These are phyloP conservation scores for Zosterops hypoxanthus DNA, from an alignment of 2,113 vertebrate genomes.

Conservation along the genomic window DNA sequence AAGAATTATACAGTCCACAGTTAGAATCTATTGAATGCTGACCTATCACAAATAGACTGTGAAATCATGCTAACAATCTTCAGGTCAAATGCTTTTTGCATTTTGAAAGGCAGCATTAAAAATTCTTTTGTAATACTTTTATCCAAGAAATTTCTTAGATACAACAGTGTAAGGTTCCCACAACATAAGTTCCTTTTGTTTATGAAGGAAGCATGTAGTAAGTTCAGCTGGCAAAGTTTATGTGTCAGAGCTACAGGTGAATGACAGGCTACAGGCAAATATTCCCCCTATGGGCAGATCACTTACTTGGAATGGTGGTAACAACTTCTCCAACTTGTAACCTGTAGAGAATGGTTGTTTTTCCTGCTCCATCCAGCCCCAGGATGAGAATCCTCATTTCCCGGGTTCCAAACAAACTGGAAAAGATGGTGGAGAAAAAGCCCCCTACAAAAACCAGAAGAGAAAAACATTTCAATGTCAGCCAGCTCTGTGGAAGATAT, in stretches of 20 bases:
- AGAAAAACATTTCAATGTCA: neutral
- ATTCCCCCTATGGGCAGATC: neutral
- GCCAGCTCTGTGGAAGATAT: rapidly evolving
- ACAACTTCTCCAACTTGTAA: conserved; percentile 98
- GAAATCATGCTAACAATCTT: neutral
- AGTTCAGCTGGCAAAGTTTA: neutral
- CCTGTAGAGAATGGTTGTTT: conserved; percentile 96
- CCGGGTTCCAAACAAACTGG: conserved; percentile 92
- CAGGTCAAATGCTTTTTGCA: neutral
- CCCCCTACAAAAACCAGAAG: conserved; percentile 76
- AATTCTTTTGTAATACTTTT: neutral
- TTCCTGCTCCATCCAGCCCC: conserved; percentile 95
- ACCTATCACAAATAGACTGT: neutral
- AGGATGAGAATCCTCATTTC: conserved; percentile 99
- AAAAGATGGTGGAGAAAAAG: conserved; percentile 95
- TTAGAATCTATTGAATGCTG: neutral
- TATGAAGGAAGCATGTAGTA: rapidly evolving
- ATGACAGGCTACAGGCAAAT: neutral
- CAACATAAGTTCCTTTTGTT: neutral
- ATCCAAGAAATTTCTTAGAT: neutral
- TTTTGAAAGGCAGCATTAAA: neutral
- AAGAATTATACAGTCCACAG: neutral
- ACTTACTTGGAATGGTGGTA: conserved; percentile 97
- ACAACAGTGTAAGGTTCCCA: neutral
- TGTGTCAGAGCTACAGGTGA: neutral